Evolutionary conservation across 2,888 invertebrate species (phyloP), one percentile per base, ranked within the genome.

Genomic region (Cryptus armator): DNA sequence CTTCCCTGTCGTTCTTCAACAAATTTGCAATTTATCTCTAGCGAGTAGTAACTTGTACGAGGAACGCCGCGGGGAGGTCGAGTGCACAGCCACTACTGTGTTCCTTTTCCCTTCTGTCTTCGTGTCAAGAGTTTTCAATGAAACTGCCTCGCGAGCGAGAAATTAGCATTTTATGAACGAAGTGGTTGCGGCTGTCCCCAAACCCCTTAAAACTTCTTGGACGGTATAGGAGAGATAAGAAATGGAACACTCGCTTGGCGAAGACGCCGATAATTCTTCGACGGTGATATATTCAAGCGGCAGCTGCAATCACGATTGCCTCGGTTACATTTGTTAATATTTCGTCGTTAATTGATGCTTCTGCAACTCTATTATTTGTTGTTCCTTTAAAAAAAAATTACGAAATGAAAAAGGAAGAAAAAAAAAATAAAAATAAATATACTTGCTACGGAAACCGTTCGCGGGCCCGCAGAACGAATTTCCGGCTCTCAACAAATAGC

Each of bases 111-210:
- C 46, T 62, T 66, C 53, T 81, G 67, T 72, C 75, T 64, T 24
- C 68, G 79, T 82, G 84, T 86, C 83, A 76, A 86, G 86, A 81
- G 82, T 84, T 84, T 86, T 84, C 83, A 82, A 87, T 87, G 87
- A 86, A 82, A 87, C 75, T 87, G 84, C 85, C 84, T 82, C 44
- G 82, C 77, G 77, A 80, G 82, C 83, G 85, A 82, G 82, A 87
- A 86, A 86, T 87, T 87, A 86, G 87, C 85, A 87, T 86, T 80
- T 87, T 87, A 86, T 82, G 86, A 87, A 84, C 82, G 67, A 84
- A 87, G 85, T 76, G 85, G 44, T 71, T 71, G 82, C 66, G 56
- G 56, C 53, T 37, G 19, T 37, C n/a, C 14, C 32, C 32, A 44
- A 44, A 75, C 19, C 70, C 67, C 48, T 53, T 59, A 53, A 81